Evolutionary conservation across 2,888 invertebrate species (phyloP).

Genomic region (Odontocerum albicorne): DNA sequence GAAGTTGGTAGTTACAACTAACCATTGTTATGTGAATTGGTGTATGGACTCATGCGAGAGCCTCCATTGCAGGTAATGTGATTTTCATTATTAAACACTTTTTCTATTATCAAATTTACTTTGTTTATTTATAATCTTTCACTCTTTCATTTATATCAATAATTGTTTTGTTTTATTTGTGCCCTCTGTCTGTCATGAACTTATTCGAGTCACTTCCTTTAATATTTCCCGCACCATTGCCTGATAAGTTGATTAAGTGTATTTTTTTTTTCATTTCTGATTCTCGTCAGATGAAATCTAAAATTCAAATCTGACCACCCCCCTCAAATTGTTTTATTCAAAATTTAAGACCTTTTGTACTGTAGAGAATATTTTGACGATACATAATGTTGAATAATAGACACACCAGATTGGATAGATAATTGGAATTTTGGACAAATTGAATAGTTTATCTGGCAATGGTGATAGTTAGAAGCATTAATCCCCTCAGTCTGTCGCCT

Average conservation of each 20-base stretch:
- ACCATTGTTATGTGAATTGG: conserved; percentile 22
- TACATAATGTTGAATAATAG: too few species aligned
- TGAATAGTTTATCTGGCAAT: background rate
- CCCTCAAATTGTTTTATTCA: too few species aligned
- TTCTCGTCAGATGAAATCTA: too few species aligned
- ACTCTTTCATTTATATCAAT: background rate
- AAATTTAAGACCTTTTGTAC: too few species aligned
- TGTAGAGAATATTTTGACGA: too few species aligned
- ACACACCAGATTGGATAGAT: too few species aligned
- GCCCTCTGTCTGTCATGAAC: background rate
- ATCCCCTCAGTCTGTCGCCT: background rate
- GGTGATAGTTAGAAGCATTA: background rate
- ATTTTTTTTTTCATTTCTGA: too few species aligned
- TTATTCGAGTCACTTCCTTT: background rate
- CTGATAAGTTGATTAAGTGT: background rate
- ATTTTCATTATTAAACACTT: too few species aligned
- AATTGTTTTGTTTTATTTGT: background rate
- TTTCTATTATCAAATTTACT: conserved; percentile 6
- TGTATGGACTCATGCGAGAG: conserved; percentile 13
- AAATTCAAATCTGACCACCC: too few species aligned
- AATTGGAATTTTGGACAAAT: background rate
- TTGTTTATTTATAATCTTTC: background rate
- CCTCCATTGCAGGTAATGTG: conserved; percentile 27
- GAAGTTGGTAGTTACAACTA: conserved; percentile 11
- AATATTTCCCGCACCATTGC: conserved; percentile 1